Base-by-base conservation (phyloP, 2,113 vertebrate species). In the Channa argus region DNA sequence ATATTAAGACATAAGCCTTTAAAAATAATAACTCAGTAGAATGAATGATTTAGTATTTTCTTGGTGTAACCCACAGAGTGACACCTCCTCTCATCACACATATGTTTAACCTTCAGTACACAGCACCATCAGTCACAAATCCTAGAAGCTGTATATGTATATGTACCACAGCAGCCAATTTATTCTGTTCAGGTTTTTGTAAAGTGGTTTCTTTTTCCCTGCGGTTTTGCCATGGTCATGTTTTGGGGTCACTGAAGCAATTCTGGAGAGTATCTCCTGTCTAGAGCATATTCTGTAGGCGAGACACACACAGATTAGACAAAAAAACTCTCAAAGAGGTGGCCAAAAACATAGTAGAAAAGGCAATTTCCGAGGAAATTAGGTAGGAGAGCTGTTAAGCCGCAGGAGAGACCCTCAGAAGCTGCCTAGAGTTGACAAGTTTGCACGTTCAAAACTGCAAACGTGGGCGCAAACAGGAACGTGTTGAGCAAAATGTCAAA, bases 241-340 rank as follows among this genome's bases (percentile, higher is more conserved):
- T 54, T 72, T 43, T 38, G 56, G 50, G 44, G 46, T 60, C 4
- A 6, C 37, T 34, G n/a, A 9, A 34, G 11, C n/a, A 1, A 66
- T 52, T 68, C 77, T 74, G 73, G 13, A 78, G 53, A 70, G 71
- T 13, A 38, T 85, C 53, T 80, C 37, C 15, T 63, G 62, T 53
- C 79, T 54, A 7, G 8, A 54, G 54, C 24, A 47, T 64, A 60
- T 45, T 55, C 34, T 24, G 49, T 33, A 12, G 43, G 9, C 51
- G n/a, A 71, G 58, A 73, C 78, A 52, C 56, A 71, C 55, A 24
- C 69, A 72, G 70, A 77, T 51, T 71, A 68, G 14, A 12, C 47
- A 66, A 67, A 24, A 24, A 24, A 79, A 33, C 52, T 68, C 64
- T 75, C 50, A 47, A 54, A 77, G 11, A 75, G 34, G 58, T 71